Conservation (phyloP, 2,797 vertebrate genomes). For the Micropoecilia bifurca region DNA sequence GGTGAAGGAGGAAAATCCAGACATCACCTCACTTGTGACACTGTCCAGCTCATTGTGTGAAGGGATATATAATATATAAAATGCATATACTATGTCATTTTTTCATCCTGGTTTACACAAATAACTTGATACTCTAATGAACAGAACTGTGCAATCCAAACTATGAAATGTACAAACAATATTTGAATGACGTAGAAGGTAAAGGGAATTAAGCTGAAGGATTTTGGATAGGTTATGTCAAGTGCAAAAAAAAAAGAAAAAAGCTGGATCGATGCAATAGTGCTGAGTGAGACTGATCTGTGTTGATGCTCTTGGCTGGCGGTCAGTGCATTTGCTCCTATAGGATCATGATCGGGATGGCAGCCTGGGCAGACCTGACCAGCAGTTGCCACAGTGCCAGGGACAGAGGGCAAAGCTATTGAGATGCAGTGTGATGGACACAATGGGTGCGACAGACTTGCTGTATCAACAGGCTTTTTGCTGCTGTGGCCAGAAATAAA, state of each 20-base stretch:
- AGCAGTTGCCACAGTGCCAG: slow-evolving; percentile 72
- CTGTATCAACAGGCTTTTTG: slow-evolving; percentile 90
- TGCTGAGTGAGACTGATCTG: slow-evolving; percentile 78
- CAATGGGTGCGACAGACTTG: slow-evolving; percentile 84
- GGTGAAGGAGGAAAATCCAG: neutral
- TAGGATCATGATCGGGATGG: slow-evolving; percentile 68
- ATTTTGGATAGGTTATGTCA: slow-evolving; percentile 12
- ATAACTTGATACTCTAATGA: neutral
- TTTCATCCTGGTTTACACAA: no score
- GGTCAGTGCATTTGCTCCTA: slow-evolving; percentile 63
- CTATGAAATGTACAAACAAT: neutral
- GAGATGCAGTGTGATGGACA: slow-evolving; percentile 81
- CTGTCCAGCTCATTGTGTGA: neutral
- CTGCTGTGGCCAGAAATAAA: slow-evolving; percentile 85
- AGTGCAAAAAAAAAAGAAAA: slow-evolving; percentile 42
- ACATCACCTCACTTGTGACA: neutral
- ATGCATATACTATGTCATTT: no score
- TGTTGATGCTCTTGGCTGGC: slow-evolving; percentile 76
- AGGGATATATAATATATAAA: no score
- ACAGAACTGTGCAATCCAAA: neutral
- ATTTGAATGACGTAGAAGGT: neutral
- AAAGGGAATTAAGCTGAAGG: slow-evolving; percentile 4
- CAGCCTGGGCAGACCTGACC: slow-evolving; percentile 77
- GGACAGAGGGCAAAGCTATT: slow-evolving; percentile 81
- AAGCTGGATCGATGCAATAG: slow-evolving; percentile 63